These are phyloP conservation scores for Drosophila lacteicornis DNA, from an alignment of 1,140 invertebrate species.

Conservation along the genomic window DNA sequence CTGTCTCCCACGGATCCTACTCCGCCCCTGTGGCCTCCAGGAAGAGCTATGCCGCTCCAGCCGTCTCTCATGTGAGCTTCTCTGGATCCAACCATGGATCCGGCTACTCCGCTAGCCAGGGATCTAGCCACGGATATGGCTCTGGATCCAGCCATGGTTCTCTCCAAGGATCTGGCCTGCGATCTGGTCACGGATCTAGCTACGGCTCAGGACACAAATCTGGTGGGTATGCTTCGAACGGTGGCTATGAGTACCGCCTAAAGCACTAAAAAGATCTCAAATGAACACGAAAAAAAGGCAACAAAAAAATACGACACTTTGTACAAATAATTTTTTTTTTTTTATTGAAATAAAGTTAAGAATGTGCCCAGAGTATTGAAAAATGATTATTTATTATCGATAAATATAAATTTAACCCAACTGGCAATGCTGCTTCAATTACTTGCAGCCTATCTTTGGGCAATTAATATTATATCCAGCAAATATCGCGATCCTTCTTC, in stretches of 20 bases:
- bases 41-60: slow-evolving; percentile 35
- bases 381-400: background rate
- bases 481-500: background rate
- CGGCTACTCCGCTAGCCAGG: slow-evolving; percentile 3
- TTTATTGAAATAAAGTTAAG: slow-evolving; percentile 33
- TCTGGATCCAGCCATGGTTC: slow-evolving; percentile 14
- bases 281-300: background rate
- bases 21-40: slow-evolving; percentile 18
- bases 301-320: background rate
- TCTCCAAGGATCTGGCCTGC: slow-evolving; percentile 16
- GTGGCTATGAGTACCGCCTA: slow-evolving; percentile 63
- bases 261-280: slow-evolving; percentile 47
- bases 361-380: background rate
- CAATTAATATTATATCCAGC: background rate
- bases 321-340: slow-evolving; percentile 21
- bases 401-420: background rate
- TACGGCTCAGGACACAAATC: slow-evolving; percentile 16
- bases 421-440: background rate
- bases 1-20: slow-evolving; percentile 6
- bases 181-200: slow-evolving; percentile 8
- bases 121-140: slow-evolving; percentile 20
- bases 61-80: slow-evolving; percentile 36
- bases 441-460: background rate
- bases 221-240: slow-evolving; percentile 49
- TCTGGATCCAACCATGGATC: slow-evolving; percentile 30